Conservation (phyloP, 1,140 invertebrate species). For the Telenomus remus region DNA sequence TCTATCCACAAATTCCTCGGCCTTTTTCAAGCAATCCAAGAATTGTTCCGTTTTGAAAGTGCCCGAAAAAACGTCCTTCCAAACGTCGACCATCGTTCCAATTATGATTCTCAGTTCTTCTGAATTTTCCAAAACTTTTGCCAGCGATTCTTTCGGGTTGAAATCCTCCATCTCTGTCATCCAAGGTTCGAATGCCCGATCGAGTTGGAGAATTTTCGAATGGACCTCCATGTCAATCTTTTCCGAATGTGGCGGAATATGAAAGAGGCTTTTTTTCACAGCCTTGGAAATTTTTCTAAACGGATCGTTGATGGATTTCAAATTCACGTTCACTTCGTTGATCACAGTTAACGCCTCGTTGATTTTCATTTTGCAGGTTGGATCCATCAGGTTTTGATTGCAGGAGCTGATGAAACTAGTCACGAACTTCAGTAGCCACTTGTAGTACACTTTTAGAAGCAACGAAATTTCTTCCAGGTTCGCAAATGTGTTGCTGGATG, state of each 20-base stretch:
- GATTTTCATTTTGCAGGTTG: slow-evolving; percentile 13
- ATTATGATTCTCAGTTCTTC: slow-evolving; percentile 24
- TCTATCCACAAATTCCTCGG: slow-evolving; percentile 42
- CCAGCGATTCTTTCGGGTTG: slow-evolving; percentile 9
- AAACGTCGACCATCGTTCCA: slow-evolving; percentile 47
- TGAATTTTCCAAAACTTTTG: background rate
- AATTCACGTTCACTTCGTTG: slow-evolving; percentile 31
- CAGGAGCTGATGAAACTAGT: slow-evolving; percentile 26
- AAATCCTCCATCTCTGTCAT: slow-evolving; percentile 23
- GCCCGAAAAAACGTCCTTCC: slow-evolving; percentile 45
- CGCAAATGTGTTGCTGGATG: slow-evolving; percentile 30
- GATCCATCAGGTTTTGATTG: slow-evolving; percentile 4
- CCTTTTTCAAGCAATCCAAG: slow-evolving; percentile 19
- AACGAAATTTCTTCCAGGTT: slow-evolving; percentile 62
- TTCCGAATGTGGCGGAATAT: slow-evolving; percentile 63
- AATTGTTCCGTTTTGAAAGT: slow-evolving; percentile 23
- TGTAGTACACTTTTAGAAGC: slow-evolving; percentile 67
- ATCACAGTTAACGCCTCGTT: slow-evolving; percentile 33
- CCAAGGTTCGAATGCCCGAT: slow-evolving; percentile 40
- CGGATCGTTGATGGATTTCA: slow-evolving; percentile 59
- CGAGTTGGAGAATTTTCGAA: slow-evolving; percentile 37
- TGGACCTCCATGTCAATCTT: slow-evolving; percentile 46
- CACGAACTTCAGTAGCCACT: slow-evolving; percentile 68
- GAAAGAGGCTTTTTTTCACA: slow-evolving; percentile 57
- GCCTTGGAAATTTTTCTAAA: slow-evolving; percentile 65